These are phyloP conservation scores for Labia minor DNA, from an alignment of 2,888 invertebrate species.

Conservation along the genomic window DNA sequence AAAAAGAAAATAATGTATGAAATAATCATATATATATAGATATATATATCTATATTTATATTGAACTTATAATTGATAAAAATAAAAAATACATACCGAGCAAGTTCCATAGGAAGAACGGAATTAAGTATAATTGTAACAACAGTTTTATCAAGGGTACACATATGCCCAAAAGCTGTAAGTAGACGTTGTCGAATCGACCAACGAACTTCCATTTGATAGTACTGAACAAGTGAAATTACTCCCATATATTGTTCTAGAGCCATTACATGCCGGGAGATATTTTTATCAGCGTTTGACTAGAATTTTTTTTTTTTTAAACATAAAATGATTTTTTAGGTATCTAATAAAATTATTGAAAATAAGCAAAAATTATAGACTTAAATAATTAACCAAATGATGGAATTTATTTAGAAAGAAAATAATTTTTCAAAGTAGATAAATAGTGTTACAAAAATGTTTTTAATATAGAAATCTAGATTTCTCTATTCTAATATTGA, in stretches of 20 bases:
- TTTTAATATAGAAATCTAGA: too few relatives aligned
- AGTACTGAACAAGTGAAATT: slow-evolving; percentile 77
- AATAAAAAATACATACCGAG: slow-evolving; percentile 45
- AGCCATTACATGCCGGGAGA: slow-evolving; percentile 72
- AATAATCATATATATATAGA: slow-evolving; percentile 17
- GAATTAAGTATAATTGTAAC: slow-evolving; percentile 76
- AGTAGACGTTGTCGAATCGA: slow-evolving; percentile 69
- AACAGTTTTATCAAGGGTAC: slow-evolving; percentile 69
- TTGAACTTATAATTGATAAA: too few relatives aligned
- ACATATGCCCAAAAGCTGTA: slow-evolving; percentile 79
- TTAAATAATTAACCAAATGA: background rate
- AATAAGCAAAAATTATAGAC: slow-evolving; percentile 19
- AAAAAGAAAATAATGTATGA: slow-evolving; percentile 19
- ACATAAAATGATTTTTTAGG: slow-evolving; percentile 19
- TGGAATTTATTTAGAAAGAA: too few relatives aligned
- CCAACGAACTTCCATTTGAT: slow-evolving; percentile 92
- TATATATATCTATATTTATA: too few relatives aligned
- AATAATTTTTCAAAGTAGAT: too few relatives aligned
- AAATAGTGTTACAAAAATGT: too few relatives aligned
- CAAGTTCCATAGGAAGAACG: slow-evolving; percentile 80
- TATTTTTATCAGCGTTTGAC: slow-evolving; percentile 85
- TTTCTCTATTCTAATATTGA: too few relatives aligned
- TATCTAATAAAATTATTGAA: background rate
- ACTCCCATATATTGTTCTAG: slow-evolving; percentile 75
- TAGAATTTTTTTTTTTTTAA: too few relatives aligned